Evolutionary conservation across 2,113 vertebrate genomes (phyloP), one percentile per base, ranked within the genome.

Genomic region (Chloebia gouldiae): DNA sequence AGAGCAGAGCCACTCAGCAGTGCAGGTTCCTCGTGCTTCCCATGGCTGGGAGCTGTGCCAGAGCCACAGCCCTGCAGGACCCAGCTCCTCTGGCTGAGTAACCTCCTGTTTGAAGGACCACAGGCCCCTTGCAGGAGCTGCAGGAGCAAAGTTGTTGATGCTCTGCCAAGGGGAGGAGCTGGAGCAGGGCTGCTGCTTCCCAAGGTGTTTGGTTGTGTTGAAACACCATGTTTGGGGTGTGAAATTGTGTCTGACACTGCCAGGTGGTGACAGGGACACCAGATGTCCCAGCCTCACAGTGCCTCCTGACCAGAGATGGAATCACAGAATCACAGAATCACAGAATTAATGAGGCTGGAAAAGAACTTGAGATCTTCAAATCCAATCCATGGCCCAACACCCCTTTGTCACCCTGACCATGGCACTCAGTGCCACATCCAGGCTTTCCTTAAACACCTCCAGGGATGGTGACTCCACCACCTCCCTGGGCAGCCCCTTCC

Each of bases 161-260:
- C 13, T 16, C 18, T 28, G 39, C 45, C 18, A 70, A 76, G 53
- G 10, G 13, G 72, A 71, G 44, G 30, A 59, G 70, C 71, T 40
- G 71, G 51, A 66, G 70, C 0, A 0, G 24, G 20, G 47, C 39
- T 0, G 0, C 61, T 22, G 57, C 6, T 21, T n/a, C 19, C 5
- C 0, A 50, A 54, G 86, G 51, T 54, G 61, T 33, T 78, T 28
- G 25, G 25, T 30, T 65, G 31, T 59, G 22, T 51, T 54, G 44
- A 54, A 71, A n/a, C 53, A 13, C 20, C 8, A 1, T 6, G 42
- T 23, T 37, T 12, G 17, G 39, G 65, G 27, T 49, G 33, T 37
- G 57, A 42, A 66, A 49, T 28, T 6, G 7, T 6, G 20, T 82
- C 20, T 50, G 16, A 23, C 49, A 49, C 10, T 45, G 56, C 31